Base-by-base conservation (phyloP, 2,797 vertebrate genomes). In the Sciaenops ocellatus region DNA sequence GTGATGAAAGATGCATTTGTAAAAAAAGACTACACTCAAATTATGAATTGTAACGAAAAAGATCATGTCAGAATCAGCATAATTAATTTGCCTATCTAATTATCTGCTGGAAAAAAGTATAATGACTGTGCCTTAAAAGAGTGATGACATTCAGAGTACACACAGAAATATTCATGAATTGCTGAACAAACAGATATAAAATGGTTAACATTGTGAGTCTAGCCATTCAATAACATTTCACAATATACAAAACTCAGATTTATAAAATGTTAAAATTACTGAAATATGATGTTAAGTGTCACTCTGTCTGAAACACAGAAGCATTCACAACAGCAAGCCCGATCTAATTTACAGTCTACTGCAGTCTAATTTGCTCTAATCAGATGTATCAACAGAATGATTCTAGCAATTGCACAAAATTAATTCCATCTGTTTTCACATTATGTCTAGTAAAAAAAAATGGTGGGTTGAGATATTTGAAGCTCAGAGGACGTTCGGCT, bases 351-450 rank as follows among this genome's bases (percentile, higher is more conserved):
- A 62, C 42, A 82, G 57, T 84, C 75, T 69, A 75, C 79, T 50
- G 80, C 48, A 46, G 64, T 61, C 52, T 88, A 88, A 87, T 86
- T 83, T 85, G 55, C 85, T 79, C 47, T 82, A 76, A 90, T 90
- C 74, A 84, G 65, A 79, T 77, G 57, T 77, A 82, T 65, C 67
- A 90, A 84, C 78, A 77, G 57, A 83, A 80, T 80, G 72, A 87
- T 85, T 84, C 63, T 16, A 65, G 74, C 71, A 79, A 84, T 64
- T 82, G 56, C 78, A 76, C 69, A 70, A 78, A 88, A 83, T 85
- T 79, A 84, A 90, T 83, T 82, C 73, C 67, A 85, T 89, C 83
- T 83, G 73, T 82, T 67, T 86, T 80, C 66, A 82, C 72, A 82
- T 80, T 73, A 66, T 59, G 69, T 51, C 64, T 57, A 8, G 17